Percentiles rank a stretch among this genome's conserved stretches.
These are phyloP conservation scores for Cacatua alba DNA, from an alignment of 2,113 vertebrate genomes.

Conservation along the genomic window DNA sequence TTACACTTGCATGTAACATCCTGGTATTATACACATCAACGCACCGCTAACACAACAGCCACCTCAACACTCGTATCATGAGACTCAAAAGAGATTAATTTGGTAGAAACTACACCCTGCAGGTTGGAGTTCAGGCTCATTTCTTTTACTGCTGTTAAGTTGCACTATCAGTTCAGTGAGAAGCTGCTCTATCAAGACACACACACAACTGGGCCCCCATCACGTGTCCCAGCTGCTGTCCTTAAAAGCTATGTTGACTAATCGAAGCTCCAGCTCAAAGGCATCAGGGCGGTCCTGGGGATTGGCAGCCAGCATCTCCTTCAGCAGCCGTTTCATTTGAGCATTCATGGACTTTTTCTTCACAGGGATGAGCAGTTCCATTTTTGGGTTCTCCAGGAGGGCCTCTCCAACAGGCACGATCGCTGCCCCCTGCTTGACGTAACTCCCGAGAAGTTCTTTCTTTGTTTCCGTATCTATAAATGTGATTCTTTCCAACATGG, in stretches of 20 bases:
- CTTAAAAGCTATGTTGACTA: constrained; percentile 94
- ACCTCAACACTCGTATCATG: background rate
- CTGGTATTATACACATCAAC: constrained; percentile 24
- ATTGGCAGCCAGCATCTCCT: constrained; percentile 96
- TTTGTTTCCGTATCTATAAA: constrained; percentile 94
- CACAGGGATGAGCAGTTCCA: constrained; percentile 94
- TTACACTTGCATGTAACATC: background rate
- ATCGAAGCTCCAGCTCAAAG: constrained; percentile 93
- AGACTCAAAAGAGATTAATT: background rate
- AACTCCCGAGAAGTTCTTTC: constrained; percentile 93
- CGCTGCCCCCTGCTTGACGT: constrained; percentile 89
- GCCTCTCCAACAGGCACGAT: constrained; percentile 95
- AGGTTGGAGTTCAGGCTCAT: constrained; percentile 14
- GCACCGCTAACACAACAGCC: constrained; percentile 1
- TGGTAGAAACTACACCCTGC: constrained; percentile 1
- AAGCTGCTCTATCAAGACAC: constrained; percentile 39
- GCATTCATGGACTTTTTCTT: constrained; percentile 95
- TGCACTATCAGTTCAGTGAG: constrained; percentile 2
- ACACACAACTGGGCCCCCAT: constrained; percentile 12
- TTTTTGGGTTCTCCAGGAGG: constrained; percentile 94
- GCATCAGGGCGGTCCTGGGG: constrained; percentile 95
- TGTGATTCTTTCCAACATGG: constrained; percentile 96
- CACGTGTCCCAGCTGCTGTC: constrained; percentile 97
- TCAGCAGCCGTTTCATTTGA: constrained; percentile 92
- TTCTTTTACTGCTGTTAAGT: constrained; percentile 29